Evolutionary conservation across 2,113 vertebrate species (phyloP).

Genomic region (Ploceus nigricollis): DNA sequence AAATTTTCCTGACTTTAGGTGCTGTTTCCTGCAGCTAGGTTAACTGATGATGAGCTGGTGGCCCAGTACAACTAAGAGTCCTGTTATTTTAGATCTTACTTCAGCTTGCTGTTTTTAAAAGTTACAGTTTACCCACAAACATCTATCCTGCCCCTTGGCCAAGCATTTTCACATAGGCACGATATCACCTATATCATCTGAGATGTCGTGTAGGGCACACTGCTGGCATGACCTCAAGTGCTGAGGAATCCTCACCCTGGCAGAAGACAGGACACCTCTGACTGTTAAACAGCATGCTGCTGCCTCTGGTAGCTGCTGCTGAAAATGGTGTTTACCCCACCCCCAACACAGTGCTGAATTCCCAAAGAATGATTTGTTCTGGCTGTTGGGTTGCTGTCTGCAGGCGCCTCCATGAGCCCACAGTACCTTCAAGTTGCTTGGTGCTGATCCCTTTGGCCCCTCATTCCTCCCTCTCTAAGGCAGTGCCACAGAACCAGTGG

Average conservation of each 20-base stretch:
- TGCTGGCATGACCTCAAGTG: not conserved
- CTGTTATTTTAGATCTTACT: not conserved
- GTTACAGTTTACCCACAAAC: no score
- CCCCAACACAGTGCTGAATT: not conserved
- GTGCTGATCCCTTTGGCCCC: no score
- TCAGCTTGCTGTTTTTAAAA: not conserved
- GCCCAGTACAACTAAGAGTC: not conserved
- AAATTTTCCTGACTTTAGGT: not conserved
- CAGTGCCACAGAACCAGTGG: not conserved
- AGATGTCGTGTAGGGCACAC: no score
- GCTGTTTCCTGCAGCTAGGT: not conserved
- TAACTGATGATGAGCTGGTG: not conserved
- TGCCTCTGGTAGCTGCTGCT: not conserved
- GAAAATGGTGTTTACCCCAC: not conserved
- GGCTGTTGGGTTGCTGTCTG: not conserved
- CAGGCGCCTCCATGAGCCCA: not conserved
- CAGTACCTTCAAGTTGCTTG: no score
- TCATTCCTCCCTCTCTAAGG: not conserved
- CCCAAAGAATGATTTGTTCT: not conserved
- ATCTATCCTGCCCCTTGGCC: not conserved
- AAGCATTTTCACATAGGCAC: not conserved
- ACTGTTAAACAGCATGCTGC: not conserved
- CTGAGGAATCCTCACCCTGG: not conserved
- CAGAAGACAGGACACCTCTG: not conserved
- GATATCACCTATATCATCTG: no score